A percentile compares a stretch with the other conserved stretches of the same genome.
phyloP scores from a whole-genome alignment of 2,888 invertebrate species.

The Rhopalosiphum nymphaeae region DNA sequence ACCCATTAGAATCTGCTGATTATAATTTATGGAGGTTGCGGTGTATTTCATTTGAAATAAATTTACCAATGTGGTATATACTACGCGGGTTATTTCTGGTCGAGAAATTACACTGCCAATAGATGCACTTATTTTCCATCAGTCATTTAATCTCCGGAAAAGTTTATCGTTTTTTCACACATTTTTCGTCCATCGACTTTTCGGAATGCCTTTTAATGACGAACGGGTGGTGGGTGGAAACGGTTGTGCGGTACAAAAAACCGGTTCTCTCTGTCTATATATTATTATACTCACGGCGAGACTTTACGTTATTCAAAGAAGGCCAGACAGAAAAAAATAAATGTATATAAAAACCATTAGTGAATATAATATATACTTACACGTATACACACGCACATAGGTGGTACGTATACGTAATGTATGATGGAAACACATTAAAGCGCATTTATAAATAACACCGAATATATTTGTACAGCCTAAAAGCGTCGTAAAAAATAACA shows the following conservation, averaged over 20 bases:
- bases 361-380: slow-evolving; percentile 41
- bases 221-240: slow-evolving; percentile 39
- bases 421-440: slow-evolving; percentile 55
- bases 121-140: neutral
- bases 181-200: slow-evolving; percentile 40
- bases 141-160: neutral
- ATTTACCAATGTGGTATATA: neutral
- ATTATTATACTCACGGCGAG: slow-evolving; percentile 20
- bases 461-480: slow-evolving; percentile 56
- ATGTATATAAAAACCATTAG: slow-evolving; percentile 65
- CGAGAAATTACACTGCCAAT: neutral
- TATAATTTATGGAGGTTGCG: slow-evolving; percentile 36
- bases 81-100: neutral
- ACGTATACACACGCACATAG: neutral
- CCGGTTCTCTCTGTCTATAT: slow-evolving; percentile 44
- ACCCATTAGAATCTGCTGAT: slow-evolving; percentile 35
- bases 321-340: slow-evolving; percentile 47
- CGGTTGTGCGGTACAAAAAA: slow-evolving; percentile 22
- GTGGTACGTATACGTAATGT: neutral
- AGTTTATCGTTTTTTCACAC: slow-evolving; percentile 16
- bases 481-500: slow-evolving; percentile 40
- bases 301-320: slow-evolving; percentile 44
- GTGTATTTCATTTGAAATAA: neutral
- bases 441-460: slow-evolving; percentile 26
- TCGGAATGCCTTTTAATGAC: slow-evolving; percentile 42